Base-by-base conservation (phyloP, 2,113 vertebrate species). In the Sporophila hypoxantha region DNA sequence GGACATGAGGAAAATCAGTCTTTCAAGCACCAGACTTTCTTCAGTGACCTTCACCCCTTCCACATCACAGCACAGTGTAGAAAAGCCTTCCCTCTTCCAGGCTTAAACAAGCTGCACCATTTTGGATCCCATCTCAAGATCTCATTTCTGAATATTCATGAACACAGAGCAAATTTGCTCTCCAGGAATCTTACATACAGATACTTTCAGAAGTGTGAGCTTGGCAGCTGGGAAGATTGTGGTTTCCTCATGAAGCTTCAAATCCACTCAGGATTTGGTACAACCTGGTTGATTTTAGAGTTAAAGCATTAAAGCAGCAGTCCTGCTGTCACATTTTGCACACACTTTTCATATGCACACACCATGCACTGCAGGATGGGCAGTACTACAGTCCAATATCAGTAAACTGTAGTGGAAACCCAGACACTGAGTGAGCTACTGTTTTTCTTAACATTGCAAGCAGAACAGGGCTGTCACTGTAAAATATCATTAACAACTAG, bases 401-500 rank as follows among this genome's bases (percentile, higher is more conserved):
- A 65, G 50, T 68, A 87, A 64, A 61, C 41, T 79, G 67, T 18
- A 50, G 11, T 65, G 41, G 37, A 87, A 90, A 46, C n/a, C 19
- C 71, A 94, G 69, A 56, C 77, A 52, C 34, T 59, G 89, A 70
- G 49, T 36, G n/a, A 90, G 71, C 74, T 91, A 50, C 75, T 92
- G 50, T 84, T 94, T 89, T 90, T 82, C 88, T 79, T 70, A 74
- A 60, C 21, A 8, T 7, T 81, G 32, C 44, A 52, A 88, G 69
- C 44, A 73, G 77, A 87, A 34, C n/a, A 60, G 44, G 42, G 44
- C 61, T 81, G 85, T 94, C 82, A 73, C 85, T 87, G 77, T 87
- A 82, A 91, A 94, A 84, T 79, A 88, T 83, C 76, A 69, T 81
- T 80, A 94, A 82, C 67, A 84, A 68, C 70, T 64, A 17, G 64